phyloP scores from a whole-genome alignment of 2,113 vertebrate genomes.

The Propithecus coquereli region DNA sequence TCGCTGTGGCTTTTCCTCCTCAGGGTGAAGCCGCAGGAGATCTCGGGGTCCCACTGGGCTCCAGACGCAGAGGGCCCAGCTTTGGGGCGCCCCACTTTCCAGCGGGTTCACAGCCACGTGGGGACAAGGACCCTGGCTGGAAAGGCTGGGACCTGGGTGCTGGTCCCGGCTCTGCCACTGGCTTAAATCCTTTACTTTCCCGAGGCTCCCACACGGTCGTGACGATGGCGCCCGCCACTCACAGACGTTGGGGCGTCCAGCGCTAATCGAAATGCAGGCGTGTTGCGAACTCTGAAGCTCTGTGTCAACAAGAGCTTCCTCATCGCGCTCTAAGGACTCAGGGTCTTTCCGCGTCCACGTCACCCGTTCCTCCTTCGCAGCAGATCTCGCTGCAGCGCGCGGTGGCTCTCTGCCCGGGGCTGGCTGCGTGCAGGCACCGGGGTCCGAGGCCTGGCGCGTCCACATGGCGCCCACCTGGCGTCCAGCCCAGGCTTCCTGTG shows the following conservation, averaged over 20 bases:
- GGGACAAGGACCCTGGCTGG: not conserved
- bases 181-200: not conserved
- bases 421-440: too few relatives aligned
- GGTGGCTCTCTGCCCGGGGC: fast-evolving
- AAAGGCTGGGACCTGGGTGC: not conserved
- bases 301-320: not conserved
- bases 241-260: not conserved
- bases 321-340: not conserved
- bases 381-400: fast-evolving
- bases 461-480: too few relatives aligned
- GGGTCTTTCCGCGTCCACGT: not conserved
- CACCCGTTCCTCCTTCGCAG: not conserved
- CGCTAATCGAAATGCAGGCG: too few relatives aligned
- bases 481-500: not conserved
- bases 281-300: not conserved
- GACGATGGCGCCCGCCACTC: fast-evolving
- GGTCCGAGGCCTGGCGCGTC: not conserved
- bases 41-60: not conserved
- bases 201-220: not conserved
- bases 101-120: not conserved
- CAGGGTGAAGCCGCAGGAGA: not conserved
- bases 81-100: not conserved
- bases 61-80: not conserved
- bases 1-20: not conserved
- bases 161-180: not conserved